Percentiles rank a stretch among this genome's conserved stretches.
Conservation (phyloP, 2,888 invertebrate genomes). For the Tortricodes alternella region DNA sequence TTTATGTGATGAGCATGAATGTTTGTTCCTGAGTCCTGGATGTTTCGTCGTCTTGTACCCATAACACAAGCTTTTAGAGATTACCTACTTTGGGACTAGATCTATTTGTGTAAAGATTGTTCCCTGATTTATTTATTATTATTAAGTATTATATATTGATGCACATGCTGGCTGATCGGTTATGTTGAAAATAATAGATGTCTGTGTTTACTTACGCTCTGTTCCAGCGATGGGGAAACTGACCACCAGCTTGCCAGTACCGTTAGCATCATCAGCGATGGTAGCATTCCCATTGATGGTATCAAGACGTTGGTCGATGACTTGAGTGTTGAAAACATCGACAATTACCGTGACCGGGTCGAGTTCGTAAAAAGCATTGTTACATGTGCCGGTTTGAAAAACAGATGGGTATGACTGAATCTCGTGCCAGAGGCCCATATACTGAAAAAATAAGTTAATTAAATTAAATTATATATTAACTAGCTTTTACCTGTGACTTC, state of each 20-base stretch:
- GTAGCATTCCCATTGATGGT: conserved; percentile 67
- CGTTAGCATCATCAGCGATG: conserved; percentile 52
- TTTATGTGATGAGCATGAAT: too few species aligned
- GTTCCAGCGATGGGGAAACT: conserved; percentile 77
- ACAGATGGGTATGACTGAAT: conserved; percentile 58
- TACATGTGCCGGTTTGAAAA: conserved; percentile 59
- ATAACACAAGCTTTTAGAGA: too few species aligned
- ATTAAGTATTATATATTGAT: too few species aligned
- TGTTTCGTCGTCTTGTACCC: too few species aligned
- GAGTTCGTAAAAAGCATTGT: conserved; percentile 55
- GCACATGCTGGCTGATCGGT: too few species aligned
- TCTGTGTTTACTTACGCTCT: conserved; percentile 60
- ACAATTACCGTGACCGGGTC: conserved; percentile 6
- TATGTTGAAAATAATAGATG: not conserved
- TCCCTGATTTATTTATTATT: too few species aligned
- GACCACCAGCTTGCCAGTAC: conserved; percentile 80
- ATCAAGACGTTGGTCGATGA: conserved; percentile 35
- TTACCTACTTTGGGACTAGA: too few species aligned
- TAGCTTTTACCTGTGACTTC: too few species aligned
- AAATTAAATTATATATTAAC: not conserved
- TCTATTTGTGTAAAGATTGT: too few species aligned
- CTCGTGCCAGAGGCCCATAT: conserved; percentile 60
- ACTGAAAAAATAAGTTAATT: conserved; percentile 44
- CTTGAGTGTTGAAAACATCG: conserved; percentile 34
- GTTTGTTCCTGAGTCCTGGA: too few species aligned